Evolutionary conservation across 2,888 invertebrate species (phyloP).

Genomic region (Ochlodes sylvanus): DNA sequence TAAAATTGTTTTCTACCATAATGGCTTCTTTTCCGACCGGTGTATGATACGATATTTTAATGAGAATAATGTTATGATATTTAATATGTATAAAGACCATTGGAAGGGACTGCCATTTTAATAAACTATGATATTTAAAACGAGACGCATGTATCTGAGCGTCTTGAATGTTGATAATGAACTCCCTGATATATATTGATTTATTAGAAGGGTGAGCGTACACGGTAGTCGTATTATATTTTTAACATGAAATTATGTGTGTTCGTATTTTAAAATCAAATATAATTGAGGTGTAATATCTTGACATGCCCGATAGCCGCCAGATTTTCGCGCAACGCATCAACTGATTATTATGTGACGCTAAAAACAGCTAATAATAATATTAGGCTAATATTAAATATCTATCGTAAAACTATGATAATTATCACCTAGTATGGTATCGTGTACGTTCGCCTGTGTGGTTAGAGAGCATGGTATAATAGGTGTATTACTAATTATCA

Average conservation of each 20-base stretch:
- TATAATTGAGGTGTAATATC: neutral
- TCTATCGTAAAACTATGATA: too few species aligned
- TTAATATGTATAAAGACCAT: constrained; percentile 78
- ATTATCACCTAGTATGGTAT: neutral
- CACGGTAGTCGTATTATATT: neutral
- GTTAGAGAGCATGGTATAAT: constrained; percentile 19
- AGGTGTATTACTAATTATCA: constrained; percentile 28
- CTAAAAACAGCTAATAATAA: too few species aligned
- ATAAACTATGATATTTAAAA: constrained; percentile 49
- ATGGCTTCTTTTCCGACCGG: constrained; percentile 77
- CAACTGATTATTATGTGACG: too few species aligned
- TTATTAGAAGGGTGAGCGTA: neutral
- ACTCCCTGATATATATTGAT: constrained; percentile 1
- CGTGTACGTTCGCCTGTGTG: neutral
- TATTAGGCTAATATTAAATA: too few species aligned
- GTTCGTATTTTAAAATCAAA: too few species aligned
- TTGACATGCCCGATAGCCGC: too few species aligned
- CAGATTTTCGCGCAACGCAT: too few species aligned
- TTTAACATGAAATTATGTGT: too few species aligned
- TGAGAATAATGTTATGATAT: constrained; percentile 59
- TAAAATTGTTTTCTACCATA: constrained; percentile 77
- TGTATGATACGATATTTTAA: constrained; percentile 58
- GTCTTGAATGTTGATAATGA: neutral
- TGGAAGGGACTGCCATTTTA: constrained; percentile 81
- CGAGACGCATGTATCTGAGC: constrained; percentile 31